Evolutionary conservation across 2,113 vertebrate genomes (phyloP), one percentile per base, ranked within the genome.

Genomic region (Peromyscus maniculatus): DNA sequence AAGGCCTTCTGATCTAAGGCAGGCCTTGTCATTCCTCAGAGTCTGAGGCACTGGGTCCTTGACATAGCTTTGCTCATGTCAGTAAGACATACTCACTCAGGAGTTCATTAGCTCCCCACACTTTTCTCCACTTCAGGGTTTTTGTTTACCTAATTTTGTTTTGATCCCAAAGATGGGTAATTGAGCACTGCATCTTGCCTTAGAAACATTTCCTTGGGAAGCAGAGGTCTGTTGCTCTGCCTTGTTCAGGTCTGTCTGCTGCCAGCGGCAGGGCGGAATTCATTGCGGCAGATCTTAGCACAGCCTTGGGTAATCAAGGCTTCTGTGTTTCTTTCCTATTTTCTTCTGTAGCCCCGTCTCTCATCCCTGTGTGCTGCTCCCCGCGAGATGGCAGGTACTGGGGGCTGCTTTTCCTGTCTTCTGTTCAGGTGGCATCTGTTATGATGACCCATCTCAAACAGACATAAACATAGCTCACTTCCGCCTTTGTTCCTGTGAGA

Each of bases 141-240:
- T 96, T 94, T 91, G 36, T 80, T 94, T 89, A 74, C 16, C 88
- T 67, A 52, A 33, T 79, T 79, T 84, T 80, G 22, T 77, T 95
- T 94, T 92, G 49, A 96, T 93, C 33, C 46, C 84, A 57, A 83
- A 87, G 74, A 57, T 12, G 39, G 64, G 74, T 86, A 19, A 88
- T 82, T 69, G 31, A 71, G 0, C 86, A 78, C 83, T 91, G 86
- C 49, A n/a, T 59, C 46, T 19, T 78, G 11, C 4, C 8, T 90
- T 13, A 16, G 26, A 96, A 90, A 15, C 84, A 69, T 78, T 96
- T 92, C 87, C 67, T 71, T 62, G 89, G 88, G n/a, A 88, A 3
- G 36, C 26, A 75, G 6, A 46, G 28, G 67, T 80, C 75, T 64
- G 62, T 66, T 6, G 55, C 43, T 55, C 46, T n/a, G 28, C 33